phyloP scores from a whole-genome alignment of 2,113 vertebrate species.

The Eurystomus gularis region DNA sequence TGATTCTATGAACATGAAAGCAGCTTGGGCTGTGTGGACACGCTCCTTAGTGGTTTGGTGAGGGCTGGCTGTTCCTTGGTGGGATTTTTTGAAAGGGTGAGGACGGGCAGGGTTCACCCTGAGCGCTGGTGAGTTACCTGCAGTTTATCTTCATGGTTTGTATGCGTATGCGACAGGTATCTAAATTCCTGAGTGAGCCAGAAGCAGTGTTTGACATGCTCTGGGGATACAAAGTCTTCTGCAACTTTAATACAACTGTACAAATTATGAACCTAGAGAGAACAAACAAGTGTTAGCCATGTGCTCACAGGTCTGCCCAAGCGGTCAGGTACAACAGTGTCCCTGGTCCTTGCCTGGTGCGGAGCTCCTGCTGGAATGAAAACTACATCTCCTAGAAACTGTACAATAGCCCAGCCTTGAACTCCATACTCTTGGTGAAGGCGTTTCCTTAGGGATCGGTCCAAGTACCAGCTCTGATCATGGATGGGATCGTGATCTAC shows the following conservation, averaged over 20 bases:
- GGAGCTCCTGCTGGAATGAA: slow-evolving; percentile 85
- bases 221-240: slow-evolving; percentile 85
- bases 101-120: background rate
- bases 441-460: slow-evolving; percentile 73
- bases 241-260: slow-evolving; percentile 87
- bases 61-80: background rate
- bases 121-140: slow-evolving; percentile 63
- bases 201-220: slow-evolving; percentile 85
- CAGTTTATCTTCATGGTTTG: slow-evolving; percentile 83
- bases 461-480: slow-evolving; percentile 83
- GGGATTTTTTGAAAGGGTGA: background rate
- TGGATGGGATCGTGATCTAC: slow-evolving; percentile 82
- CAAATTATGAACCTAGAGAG: slow-evolving; percentile 81
- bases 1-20: background rate
- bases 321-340: background rate
- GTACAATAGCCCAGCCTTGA: slow-evolving; percentile 84
- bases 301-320: background rate
- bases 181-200: slow-evolving; percentile 86
- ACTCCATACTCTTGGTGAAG: slow-evolving; percentile 81
- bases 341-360: slow-evolving; percentile 73
- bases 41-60: background rate
- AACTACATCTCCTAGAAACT: slow-evolving; percentile 83
- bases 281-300: slow-evolving; percentile 5
- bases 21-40: background rate
- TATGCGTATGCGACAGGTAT: slow-evolving; percentile 81